Base-by-base conservation (phyloP, 1,140 invertebrate genomes). In the Thereuonema tuberculata region DNA sequence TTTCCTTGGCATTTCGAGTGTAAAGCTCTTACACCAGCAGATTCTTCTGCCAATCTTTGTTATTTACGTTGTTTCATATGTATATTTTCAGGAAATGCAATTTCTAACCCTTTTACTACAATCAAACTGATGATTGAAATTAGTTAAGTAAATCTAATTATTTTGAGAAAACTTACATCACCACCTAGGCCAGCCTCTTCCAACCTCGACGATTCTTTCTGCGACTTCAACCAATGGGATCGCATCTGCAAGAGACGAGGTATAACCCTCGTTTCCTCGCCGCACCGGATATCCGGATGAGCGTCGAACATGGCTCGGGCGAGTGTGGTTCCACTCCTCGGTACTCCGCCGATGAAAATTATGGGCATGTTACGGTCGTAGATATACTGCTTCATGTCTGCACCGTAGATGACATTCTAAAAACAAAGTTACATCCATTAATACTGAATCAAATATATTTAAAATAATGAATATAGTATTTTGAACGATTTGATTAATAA, bases 281-380 rank as follows among this genome's bases (percentile, higher is more conserved):
- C 95, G 76, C 96, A 99, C 74, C 93, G 84, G 66, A 98, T 88
- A 71, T 92, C 86, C n/a, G 91, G 91, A 81, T 99, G 96, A 47
- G 96, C 94, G 77, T 99, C 96, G 56, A 99, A 76, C 89, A 99
- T 95, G 61, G 93, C 95, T 70, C 96, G 80, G 84, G 96, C 93
- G 57, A 98, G 80, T 37, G 95, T 99, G 1, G 94, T 98, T 21
- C 95, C 95, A 52, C 91, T 96, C 63, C 94, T 81, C 26, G 94
- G 94, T 68, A 98, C 91, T 54, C 94, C 94, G 25, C 94, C 94
- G 71, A 98, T 94, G 75, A 97, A 98, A 68, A 98, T 94, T 59
- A 97, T 77, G 63, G 92, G 91, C 83, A 93, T 90, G 62, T 87
- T 81, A 66, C 87, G 79, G 69, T 89, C 83, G 70, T 91, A 89